phyloP scores from a whole-genome alignment of 37 sponge, comb jelly and placozoan species.

The Diacarnus erythraeanus region DNA sequence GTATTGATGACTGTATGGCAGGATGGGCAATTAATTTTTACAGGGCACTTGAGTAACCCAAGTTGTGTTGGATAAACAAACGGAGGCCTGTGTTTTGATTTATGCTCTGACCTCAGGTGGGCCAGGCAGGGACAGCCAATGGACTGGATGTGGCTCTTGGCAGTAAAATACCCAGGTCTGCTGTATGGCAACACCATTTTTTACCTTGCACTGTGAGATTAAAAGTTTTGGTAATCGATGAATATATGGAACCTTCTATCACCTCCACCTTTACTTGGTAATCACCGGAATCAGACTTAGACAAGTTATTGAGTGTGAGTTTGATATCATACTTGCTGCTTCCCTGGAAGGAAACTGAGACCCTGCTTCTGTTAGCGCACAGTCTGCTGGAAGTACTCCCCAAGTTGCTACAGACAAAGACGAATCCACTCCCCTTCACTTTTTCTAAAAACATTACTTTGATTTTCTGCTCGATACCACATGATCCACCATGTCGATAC shows the following conservation, averaged over 20 bases:
- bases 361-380: neutral
- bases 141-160: too few species aligned
- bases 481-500: neutral
- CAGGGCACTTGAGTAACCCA: too few species aligned
- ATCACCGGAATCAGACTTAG: neutral
- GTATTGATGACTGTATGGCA: too few species aligned
- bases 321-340: neutral
- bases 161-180: too few species aligned
- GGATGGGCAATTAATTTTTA: too few species aligned
- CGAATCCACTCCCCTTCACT: neutral
- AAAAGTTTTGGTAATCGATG: neutral
- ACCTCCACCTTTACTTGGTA: neutral
- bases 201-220: neutral
- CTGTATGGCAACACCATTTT: too few species aligned
- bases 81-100: too few species aligned
- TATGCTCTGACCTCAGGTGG: too few species aligned
- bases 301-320: neutral
- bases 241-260: neutral
- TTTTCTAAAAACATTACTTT: neutral
- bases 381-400: neutral
- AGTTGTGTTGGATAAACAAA: too few species aligned
- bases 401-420: neutral
- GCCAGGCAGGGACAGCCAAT: too few species aligned
- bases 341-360: neutral
- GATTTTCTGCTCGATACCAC: neutral